Percentiles rank a stretch among this genome's conserved stretches.
Evolutionary conservation across 2,113 vertebrate species (phyloP).

Genomic region (Dromiciops gliroides): DNA sequence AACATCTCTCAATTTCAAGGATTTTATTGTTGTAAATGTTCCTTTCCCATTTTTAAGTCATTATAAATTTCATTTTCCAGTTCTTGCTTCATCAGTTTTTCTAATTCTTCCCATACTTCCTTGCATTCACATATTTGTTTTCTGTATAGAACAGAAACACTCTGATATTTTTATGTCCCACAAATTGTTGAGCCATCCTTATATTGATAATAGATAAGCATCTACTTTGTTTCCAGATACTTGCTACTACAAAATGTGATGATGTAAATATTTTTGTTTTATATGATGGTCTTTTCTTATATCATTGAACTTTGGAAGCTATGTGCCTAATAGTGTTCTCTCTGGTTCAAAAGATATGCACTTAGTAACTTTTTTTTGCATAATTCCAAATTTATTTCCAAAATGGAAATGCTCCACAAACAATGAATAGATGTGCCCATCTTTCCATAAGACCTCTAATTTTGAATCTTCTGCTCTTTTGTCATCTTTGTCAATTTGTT

Average conservation of each 20-base stretch:
- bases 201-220: background rate
- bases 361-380: background rate
- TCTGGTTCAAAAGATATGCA: background rate
- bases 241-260: background rate
- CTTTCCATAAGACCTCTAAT: background rate
- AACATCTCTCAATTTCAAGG: background rate
- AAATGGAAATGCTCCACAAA: background rate
- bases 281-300: background rate
- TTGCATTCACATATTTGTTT: too few species aligned
- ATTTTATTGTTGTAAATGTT: background rate
- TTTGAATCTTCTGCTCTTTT: background rate
- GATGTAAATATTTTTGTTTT: background rate
- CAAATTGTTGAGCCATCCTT: background rate
- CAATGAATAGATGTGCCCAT: background rate
- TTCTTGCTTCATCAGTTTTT: background rate
- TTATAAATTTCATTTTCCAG: background rate
- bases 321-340: background rate
- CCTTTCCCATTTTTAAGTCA: background rate
- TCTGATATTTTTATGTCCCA: background rate
- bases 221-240: background rate
- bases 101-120: background rate
- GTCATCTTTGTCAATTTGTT: background rate
- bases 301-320: background rate
- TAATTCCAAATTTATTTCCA: background rate
- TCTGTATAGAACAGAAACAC: background rate